Percentiles rank a stretch among this genome's conserved stretches.
Evolutionary conservation across 2,888 invertebrate genomes (phyloP).

Genomic region (Zygaena filipendulae): DNA sequence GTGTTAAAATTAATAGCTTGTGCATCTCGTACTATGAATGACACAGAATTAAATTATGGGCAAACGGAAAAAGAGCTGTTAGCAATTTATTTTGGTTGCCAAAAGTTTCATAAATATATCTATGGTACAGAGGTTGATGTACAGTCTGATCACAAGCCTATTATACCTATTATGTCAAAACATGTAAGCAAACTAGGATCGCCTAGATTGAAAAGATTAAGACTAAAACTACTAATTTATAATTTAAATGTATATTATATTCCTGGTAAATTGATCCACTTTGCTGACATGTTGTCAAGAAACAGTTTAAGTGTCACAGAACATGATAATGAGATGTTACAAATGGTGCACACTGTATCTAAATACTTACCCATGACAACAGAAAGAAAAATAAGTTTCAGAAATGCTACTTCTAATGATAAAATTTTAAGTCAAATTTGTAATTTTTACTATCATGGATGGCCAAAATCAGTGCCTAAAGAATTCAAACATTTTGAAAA

Average conservation of each 20-base stretch:
- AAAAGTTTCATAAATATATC: slow-evolving; percentile 8
- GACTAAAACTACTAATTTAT: slow-evolving; percentile 4
- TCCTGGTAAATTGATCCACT: slow-evolving; percentile 3
- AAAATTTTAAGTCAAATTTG: slow-evolving; percentile 1
- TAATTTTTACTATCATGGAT: slow-evolving; percentile 9
- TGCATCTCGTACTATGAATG: slow-evolving; percentile 7
- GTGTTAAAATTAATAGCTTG: slow-evolving; percentile 6
- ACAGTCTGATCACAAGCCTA: slow-evolving; percentile 5
- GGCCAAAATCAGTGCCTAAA: slow-evolving; percentile 7
- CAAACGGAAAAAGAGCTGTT: slow-evolving; percentile 10
- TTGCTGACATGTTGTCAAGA: slow-evolving; percentile 9
- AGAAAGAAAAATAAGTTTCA: slow-evolving; percentile 8
- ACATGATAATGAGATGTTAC: slow-evolving; percentile 9
- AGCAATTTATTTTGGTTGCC: slow-evolving; percentile 4
- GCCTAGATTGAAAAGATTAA: slow-evolving; percentile 1
- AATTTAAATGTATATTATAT: slow-evolving; percentile 1
- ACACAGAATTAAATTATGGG: slow-evolving; percentile 8
- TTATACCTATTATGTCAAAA: slow-evolving; percentile 1
- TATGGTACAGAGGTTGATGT: slow-evolving; percentile 6
- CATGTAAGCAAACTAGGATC: slow-evolving; percentile 3
- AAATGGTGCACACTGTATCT: slow-evolving; percentile 12
- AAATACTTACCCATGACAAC: slow-evolving; percentile 9
- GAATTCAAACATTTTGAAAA: slow-evolving; percentile 5
- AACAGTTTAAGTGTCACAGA: slow-evolving; percentile 7
- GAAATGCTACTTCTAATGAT: slow-evolving; percentile 6